phyloP scores from a whole-genome alignment of 2,888 invertebrate genomes.

The Osedax fenrisi region DNA sequence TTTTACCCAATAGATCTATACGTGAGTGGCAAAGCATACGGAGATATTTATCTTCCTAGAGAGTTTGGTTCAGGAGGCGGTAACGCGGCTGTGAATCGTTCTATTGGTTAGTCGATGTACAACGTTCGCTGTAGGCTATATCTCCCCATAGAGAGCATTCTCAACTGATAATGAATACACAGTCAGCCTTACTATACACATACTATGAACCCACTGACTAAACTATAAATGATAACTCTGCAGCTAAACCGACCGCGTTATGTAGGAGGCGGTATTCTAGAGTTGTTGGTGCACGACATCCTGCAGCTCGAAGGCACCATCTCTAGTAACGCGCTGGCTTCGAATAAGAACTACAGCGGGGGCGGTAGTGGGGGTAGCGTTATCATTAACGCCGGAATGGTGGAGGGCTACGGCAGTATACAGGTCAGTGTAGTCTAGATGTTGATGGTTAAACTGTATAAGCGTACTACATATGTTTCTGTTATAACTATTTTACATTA shows the following conservation, averaged over 20 bases:
- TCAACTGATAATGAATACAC: too few relatives aligned
- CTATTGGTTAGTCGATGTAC: too few relatives aligned
- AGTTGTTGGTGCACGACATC: conserved; percentile 32
- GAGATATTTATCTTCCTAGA: not conserved
- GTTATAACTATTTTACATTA: too few relatives aligned
- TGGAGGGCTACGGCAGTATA: conserved; percentile 39
- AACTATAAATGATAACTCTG: too few relatives aligned
- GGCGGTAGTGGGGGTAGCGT: conserved; percentile 41
- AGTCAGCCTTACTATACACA: too few relatives aligned
- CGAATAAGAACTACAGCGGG: conserved; percentile 26
- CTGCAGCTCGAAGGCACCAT: conserved; percentile 38
- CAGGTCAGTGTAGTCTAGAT: conserved; percentile 30
- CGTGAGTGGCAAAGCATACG: not conserved
- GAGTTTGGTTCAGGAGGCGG: conserved; percentile 29
- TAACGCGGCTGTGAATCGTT: conserved; percentile 35
- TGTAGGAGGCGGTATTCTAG: conserved; percentile 40
- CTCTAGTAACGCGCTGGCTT: conserved; percentile 35
- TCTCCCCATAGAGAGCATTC: too few relatives aligned
- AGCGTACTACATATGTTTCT: too few relatives aligned
- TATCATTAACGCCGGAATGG: conserved; percentile 32
- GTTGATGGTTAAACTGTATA: not conserved
- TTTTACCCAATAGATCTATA: not conserved
- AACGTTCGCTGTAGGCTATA: too few relatives aligned
- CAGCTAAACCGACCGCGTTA: too few relatives aligned
- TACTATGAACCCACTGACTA: too few relatives aligned